Conservation (phyloP, 2,797 vertebrate species). For the Podarcis lilfordi region DNA sequence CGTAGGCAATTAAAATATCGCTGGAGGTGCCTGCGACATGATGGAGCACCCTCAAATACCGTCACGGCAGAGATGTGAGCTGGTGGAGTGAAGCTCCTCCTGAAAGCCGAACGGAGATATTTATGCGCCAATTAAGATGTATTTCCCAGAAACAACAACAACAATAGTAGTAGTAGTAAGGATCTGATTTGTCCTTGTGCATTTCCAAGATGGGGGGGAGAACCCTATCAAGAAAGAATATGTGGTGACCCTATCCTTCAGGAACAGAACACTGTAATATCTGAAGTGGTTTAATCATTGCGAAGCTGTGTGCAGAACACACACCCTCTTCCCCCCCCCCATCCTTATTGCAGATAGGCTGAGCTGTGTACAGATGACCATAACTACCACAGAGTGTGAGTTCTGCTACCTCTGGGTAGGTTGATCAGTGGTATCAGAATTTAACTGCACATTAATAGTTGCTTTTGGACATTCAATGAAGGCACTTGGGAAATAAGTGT, state of each 20-base stretch:
- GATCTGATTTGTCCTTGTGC: constrained; percentile 44
- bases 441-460: not conserved
- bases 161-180: constrained; percentile 10
- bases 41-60: constrained; percentile 8
- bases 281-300: not conserved
- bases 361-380: not conserved
- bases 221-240: constrained; percentile 23
- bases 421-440: not conserved
- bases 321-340: not conserved
- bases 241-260: not conserved
- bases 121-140: constrained; percentile 28
- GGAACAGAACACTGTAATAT: not conserved
- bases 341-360: not conserved
- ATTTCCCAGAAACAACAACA: constrained; percentile 53
- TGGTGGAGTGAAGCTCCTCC: constrained; percentile 16
- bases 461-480: not conserved
- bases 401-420: not conserved
- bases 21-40: not conserved
- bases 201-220: constrained; percentile 41
- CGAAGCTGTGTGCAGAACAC: not conserved
- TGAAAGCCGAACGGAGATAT: constrained; percentile 19
- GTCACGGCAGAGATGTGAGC: constrained; percentile 31
- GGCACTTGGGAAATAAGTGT: not conserved
- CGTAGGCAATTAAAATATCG: constrained; percentile 49
- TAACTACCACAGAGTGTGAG: not conserved